Percentiles rank a stretch among this genome's conserved stretches.
Conservation (phyloP, 2,888 invertebrate species). For the Colostygia pectinataria region DNA sequence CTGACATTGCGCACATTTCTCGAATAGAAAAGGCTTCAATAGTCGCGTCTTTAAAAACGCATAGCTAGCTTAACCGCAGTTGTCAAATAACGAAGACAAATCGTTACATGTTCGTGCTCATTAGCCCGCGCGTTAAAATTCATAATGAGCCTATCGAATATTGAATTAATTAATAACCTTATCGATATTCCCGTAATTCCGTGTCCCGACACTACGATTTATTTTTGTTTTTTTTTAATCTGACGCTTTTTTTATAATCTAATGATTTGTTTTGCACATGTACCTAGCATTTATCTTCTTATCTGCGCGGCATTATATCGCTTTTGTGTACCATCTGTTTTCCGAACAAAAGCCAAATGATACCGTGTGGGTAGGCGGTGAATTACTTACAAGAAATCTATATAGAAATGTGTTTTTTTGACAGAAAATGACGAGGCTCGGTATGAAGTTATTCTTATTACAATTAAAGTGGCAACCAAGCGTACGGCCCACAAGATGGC, state of each 20-base stretch:
- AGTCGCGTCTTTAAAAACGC: slow-evolving; percentile 14
- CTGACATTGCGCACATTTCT: too few species aligned
- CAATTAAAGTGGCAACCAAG: too few species aligned
- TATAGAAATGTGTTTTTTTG: neutral
- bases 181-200: slow-evolving; percentile 46
- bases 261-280: slow-evolving; percentile 1
- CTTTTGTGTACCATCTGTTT: too few species aligned
- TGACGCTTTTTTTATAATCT: slow-evolving; percentile 36
- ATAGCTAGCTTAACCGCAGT: slow-evolving; percentile 43
- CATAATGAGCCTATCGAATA: slow-evolving; percentile 71
- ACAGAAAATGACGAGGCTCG: too few species aligned
- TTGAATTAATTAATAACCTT: slow-evolving; percentile 73
- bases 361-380: too few species aligned
- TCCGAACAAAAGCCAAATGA: too few species aligned
- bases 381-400: too few species aligned
- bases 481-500: too few species aligned
- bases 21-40: slow-evolving; percentile 8
- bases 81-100: slow-evolving; percentile 72
- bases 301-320: too few species aligned
- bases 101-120: slow-evolving; percentile 60
- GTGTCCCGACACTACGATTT: slow-evolving; percentile 38
- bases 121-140: slow-evolving; percentile 72
- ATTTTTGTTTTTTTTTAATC: slow-evolving; percentile 37
- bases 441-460: too few species aligned
- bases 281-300: too few species aligned